Conservation (phyloP, 2,113 vertebrate species). For the Arenaria interpres region DNA sequence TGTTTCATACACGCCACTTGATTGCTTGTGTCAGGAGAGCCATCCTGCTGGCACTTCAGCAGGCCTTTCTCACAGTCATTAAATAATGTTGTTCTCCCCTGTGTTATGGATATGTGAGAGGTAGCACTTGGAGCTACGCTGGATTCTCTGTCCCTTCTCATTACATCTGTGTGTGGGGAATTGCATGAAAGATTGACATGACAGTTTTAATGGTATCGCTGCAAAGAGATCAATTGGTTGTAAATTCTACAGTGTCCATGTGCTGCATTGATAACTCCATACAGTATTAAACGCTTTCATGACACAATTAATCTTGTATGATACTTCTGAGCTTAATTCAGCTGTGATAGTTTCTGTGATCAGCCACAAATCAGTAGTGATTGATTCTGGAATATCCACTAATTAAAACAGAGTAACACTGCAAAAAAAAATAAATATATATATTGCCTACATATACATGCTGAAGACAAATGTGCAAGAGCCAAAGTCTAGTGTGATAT, state of each 20-base stretch:
- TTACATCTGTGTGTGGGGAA: not conserved
- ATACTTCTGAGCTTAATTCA: not conserved
- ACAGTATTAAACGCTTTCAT: not conserved
- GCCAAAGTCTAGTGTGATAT: not conserved
- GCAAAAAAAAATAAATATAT: not conserved
- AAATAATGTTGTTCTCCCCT: not conserved
- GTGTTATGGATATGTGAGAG: not conserved
- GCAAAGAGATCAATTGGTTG: not conserved
- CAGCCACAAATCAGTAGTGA: not conserved
- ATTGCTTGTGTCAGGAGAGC: not conserved
- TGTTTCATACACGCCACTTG: not conserved
- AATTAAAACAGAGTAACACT: not conserved
- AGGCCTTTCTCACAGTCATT: not conserved
- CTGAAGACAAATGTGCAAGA: not conserved
- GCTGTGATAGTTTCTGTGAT: not conserved
- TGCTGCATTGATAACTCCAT: not conserved
- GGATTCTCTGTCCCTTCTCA: not conserved
- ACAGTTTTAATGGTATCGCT: not conserved
- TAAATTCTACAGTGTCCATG: not conserved
- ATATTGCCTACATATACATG: not conserved
- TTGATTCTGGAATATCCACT: not conserved
- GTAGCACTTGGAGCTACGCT: not conserved
- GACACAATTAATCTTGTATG: not conserved
- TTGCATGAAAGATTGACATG: not conserved
- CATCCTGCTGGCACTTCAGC: not conserved